Conservation (phyloP, 2,888 invertebrate species). For the Mimachlamys varia region DNA sequence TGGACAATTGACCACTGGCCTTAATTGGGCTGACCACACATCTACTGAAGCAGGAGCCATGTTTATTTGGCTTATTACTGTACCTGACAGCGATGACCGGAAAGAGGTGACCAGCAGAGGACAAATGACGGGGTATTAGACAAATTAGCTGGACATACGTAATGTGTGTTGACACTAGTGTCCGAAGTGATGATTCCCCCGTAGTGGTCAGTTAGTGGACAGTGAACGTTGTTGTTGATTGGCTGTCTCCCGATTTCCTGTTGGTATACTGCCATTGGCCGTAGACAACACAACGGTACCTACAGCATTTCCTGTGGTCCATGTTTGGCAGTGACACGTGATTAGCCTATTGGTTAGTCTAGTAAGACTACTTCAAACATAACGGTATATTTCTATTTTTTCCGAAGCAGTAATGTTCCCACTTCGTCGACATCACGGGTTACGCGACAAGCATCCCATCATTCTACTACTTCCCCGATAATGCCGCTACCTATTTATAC, state of each 20-base stretch:
- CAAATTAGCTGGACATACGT: constrained; percentile 23
- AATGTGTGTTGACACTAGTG: constrained; percentile 24
- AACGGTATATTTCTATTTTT: no score
- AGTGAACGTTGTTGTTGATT: background rate
- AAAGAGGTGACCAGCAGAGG: background rate
- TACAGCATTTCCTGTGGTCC: background rate
- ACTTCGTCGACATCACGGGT: no score
- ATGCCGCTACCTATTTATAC: no score
- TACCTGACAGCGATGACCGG: constrained; percentile 24
- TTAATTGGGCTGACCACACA: constrained; percentile 15
- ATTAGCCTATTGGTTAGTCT: background rate
- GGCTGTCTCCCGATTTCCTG: background rate
- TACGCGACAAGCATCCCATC: no score
- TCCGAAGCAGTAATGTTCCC: no score
- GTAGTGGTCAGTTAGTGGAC: background rate
- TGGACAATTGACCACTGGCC: no score
- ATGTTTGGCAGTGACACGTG: background rate
- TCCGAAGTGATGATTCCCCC: background rate
- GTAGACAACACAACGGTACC: background rate
- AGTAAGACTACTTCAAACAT: no score
- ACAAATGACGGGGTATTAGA: background rate
- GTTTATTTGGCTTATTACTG: background rate
- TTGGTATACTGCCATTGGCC: background rate
- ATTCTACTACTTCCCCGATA: no score
- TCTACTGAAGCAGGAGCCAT: background rate